Percentiles rank a stretch among this genome's conserved stretches.
phyloP scores from a whole-genome alignment of 2,888 invertebrate species.

The Drosophila multiciliata region DNA sequence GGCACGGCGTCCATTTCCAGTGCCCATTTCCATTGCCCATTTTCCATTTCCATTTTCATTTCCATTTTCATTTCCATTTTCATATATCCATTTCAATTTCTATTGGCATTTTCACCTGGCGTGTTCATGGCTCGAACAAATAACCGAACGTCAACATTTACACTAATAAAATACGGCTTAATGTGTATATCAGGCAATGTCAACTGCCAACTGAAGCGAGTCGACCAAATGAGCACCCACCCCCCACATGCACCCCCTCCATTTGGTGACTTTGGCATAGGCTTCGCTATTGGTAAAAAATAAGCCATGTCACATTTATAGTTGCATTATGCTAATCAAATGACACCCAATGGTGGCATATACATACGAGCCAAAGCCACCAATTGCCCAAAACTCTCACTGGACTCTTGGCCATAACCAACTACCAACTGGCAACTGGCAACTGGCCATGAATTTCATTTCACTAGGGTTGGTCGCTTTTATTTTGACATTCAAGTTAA shows the following conservation, averaged over 20 bases:
- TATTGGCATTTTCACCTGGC: constrained; percentile 72
- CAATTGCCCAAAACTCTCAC: constrained; percentile 46
- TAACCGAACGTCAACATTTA: constrained; percentile 75
- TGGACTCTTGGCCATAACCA: constrained; percentile 39
- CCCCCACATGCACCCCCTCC: not conserved
- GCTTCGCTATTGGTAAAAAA: constrained; percentile 74
- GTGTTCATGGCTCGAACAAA: constrained; percentile 61
- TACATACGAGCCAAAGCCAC: constrained; percentile 26
- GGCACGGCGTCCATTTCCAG: constrained; percentile 27
- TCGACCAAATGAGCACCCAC: constrained; percentile 9
- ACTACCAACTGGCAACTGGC: constrained; percentile 22
- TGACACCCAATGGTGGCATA: constrained; percentile 80
- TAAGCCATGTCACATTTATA: constrained; percentile 77
- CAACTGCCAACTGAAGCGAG: constrained; percentile 61
- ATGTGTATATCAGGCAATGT: constrained; percentile 70
- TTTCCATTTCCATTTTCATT: constrained; percentile 26
- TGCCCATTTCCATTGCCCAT: constrained; percentile 39
- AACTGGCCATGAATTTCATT: constrained; percentile 48
- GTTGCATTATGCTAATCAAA: constrained; percentile 81
- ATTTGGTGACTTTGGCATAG: not conserved
- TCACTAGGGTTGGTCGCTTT: constrained; percentile 64
- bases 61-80: constrained; percentile 63
- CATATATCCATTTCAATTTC: constrained; percentile 51
- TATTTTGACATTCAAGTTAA: constrained; percentile 81
- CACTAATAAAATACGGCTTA: constrained; percentile 73